These are phyloP conservation scores for Drosophila simulans DNA, from an alignment of 1,140 invertebrate genomes.

Conservation along the genomic window DNA sequence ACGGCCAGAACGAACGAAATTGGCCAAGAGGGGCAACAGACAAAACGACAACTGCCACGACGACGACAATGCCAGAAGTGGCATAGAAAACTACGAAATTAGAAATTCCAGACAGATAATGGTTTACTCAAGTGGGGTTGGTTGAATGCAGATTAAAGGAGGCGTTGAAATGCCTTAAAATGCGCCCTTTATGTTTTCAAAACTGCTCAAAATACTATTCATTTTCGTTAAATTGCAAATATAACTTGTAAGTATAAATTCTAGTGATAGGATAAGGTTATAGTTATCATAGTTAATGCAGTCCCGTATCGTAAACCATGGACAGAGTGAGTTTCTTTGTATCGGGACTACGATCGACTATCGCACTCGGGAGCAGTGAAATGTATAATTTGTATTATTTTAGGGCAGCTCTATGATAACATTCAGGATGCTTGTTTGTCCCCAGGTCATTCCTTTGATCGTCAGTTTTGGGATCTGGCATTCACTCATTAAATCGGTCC, in stretches of 20 bases:
- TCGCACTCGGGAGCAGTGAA: conserved; percentile 10
- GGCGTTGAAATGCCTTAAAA: background rate
- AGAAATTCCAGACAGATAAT: conserved; percentile 15
- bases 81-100: conserved; percentile 18
- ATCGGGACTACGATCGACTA: background rate
- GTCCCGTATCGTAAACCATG: too few relatives aligned
- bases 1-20: conserved; percentile 46
- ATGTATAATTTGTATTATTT: conserved; percentile 20
- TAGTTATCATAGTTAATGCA: too few relatives aligned
- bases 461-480: conserved; percentile 41
- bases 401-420: conserved; percentile 12
- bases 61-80: background rate
- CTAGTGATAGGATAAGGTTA: background rate
- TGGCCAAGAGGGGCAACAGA: conserved; percentile 22
- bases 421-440: background rate
- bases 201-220: background rate
- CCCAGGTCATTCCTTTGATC: conserved; percentile 21
- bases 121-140: conserved; percentile 2
- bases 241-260: background rate
- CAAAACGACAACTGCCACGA: background rate
- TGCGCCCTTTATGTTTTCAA: background rate
- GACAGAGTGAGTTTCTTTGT: too few relatives aligned
- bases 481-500: conserved; percentile 61
- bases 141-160: background rate
- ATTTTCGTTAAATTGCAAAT: background rate